Evolutionary conservation across 1,140 invertebrate species (phyloP).

Genomic region (Neotoxoptera formosana): DNA sequence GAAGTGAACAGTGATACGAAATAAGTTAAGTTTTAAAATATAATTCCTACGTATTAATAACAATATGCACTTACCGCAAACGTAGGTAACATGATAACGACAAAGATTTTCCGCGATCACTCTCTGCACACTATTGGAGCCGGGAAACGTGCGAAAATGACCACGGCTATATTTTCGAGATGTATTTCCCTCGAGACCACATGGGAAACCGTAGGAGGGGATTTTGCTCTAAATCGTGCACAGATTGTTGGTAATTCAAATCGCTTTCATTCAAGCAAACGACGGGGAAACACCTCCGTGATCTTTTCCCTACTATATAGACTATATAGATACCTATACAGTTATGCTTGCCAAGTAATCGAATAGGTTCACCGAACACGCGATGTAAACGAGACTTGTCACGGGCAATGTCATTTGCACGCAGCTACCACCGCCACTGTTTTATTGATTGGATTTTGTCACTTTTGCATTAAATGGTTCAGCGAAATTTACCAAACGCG

Average conservation of each 20-base stretch:
- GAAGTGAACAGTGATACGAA: too few species aligned
- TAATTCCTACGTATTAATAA: background rate
- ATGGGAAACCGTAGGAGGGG: background rate
- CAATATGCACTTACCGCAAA: conserved; percentile 15
- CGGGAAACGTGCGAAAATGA: conserved; percentile 51
- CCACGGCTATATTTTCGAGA: background rate
- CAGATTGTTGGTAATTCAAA: conserved; percentile 17
- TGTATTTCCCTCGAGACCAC: conserved; percentile 24
- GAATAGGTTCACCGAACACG: background rate
- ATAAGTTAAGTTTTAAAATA: background rate
- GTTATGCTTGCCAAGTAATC: background rate
- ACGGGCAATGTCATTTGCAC: conserved; percentile 24
- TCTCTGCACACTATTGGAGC: background rate
- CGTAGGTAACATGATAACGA: conserved; percentile 27
- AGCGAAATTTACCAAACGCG: background rate
- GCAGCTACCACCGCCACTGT: too few species aligned
- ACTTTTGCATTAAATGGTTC: background rate
- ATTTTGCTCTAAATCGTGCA: background rate
- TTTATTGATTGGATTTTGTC: background rate
- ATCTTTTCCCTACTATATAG: background rate
- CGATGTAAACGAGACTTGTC: background rate
- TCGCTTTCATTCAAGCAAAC: conserved; percentile 38
- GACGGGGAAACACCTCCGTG: background rate
- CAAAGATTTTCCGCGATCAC: conserved; percentile 17
- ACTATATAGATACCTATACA: background rate